Conservation (phyloP, 2,888 invertebrate species). For the Elysia crispata region DNA sequence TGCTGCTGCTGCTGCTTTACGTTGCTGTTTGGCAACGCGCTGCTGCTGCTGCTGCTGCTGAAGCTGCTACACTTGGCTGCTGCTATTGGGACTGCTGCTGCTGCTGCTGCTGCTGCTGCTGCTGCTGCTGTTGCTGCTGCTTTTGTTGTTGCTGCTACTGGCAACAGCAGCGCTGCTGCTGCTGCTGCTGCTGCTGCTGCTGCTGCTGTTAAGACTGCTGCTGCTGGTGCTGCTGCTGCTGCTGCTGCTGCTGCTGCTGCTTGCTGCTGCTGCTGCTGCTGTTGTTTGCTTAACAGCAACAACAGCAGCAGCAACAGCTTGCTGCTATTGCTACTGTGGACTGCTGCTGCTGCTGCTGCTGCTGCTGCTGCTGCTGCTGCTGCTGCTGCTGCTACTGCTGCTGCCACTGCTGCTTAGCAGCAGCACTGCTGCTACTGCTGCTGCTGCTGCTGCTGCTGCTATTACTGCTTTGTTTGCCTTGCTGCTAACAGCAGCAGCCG, state of each 20-base stretch:
- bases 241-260: no score
- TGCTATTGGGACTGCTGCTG: no score
- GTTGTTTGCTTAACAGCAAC: background rate
- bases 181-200: background rate
- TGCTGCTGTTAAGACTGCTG: no score
- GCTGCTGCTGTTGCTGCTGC: background rate
- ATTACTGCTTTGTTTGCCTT: no score
- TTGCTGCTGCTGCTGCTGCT: background rate
- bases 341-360: no score
- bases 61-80: no score
- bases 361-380: conserved; percentile 9
- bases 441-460: conserved; percentile 16
- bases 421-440: background rate
- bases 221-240: no score
- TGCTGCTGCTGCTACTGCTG: background rate
- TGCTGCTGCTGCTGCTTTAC: background rate
- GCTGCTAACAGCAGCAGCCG: no score
- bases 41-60: background rate
- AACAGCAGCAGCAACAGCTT: background rate
- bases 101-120: background rate
- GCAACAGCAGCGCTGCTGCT: background rate
- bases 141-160: no score
- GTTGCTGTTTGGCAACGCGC: background rate
- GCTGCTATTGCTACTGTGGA: no score
- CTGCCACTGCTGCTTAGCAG: no score